Percentiles rank a stretch among this genome's conserved stretches.
phyloP scores from a whole-genome alignment of 64 coral and sea anemone genomes.

The Hydrozoanthus tunicans region DNA sequence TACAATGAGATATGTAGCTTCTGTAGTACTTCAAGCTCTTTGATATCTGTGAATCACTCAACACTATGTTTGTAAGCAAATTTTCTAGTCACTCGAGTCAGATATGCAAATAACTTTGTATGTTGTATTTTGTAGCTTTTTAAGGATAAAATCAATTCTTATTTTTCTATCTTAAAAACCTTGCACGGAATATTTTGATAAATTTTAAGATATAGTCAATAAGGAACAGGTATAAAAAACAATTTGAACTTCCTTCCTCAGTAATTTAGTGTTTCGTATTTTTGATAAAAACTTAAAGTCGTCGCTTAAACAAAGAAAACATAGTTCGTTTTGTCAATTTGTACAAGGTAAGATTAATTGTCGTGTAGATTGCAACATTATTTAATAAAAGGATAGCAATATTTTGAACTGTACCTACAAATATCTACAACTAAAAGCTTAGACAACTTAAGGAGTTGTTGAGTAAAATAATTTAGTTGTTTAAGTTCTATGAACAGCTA shows the following conservation, averaged over 20 bases:
- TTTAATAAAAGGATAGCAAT: slow-evolving; percentile 3
- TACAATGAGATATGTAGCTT: slow-evolving; percentile 21
- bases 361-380: background rate
- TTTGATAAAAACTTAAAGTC: background rate
- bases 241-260: background rate
- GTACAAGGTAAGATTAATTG: background rate
- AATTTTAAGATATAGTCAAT: slow-evolving; percentile 1
- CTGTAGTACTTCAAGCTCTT: background rate
- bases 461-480: background rate
- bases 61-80: background rate
- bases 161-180: background rate
- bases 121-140: background rate
- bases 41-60: background rate
- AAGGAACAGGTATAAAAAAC: background rate
- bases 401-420: background rate
- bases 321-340: background rate
- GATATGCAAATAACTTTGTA: background rate
- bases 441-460: background rate
- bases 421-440: background rate
- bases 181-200: slow-evolving; percentile 53
- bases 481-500: too few species aligned
- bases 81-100: background rate
- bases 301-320: background rate
- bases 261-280: slow-evolving; percentile 12
- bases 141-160: background rate